Percentiles rank a stretch among this genome's conserved stretches.
Evolutionary conservation across 2,888 invertebrate genomes (phyloP).

Genomic region (Netelia virgata): DNA sequence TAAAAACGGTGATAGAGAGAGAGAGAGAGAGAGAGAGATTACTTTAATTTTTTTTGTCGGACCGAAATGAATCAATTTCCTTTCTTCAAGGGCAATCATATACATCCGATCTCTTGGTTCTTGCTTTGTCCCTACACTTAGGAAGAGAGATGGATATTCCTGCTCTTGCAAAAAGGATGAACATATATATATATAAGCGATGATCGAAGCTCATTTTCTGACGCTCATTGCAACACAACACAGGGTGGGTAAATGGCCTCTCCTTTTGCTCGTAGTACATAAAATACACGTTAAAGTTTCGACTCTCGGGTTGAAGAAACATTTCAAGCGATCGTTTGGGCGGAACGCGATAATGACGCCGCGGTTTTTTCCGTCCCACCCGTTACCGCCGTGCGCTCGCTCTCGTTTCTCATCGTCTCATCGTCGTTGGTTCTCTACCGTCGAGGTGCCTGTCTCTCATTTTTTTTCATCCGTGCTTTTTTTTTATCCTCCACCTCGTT

Average conservation of each 20-base stretch:
- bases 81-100: too few species aligned
- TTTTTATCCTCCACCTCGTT: slow-evolving; percentile 40
- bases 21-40: not conserved
- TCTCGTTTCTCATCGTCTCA: slow-evolving; percentile 58
- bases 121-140: too few species aligned
- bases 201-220: slow-evolving; percentile 34
- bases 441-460: not conserved
- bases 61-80: too few species aligned
- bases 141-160: too few species aligned
- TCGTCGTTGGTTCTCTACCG: slow-evolving; percentile 48
- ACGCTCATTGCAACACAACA: slow-evolving; percentile 7
- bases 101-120: too few species aligned
- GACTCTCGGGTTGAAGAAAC: slow-evolving; percentile 44
- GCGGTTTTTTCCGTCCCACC: slow-evolving; percentile 40
- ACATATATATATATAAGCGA: slow-evolving; percentile 20
- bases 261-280: slow-evolving; percentile 26
- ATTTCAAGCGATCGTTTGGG: slow-evolving; percentile 69
- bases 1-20: too few species aligned
- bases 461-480: not conserved
- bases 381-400: slow-evolving; percentile 2
- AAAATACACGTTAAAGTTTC: slow-evolving; percentile 11
- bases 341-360: slow-evolving; percentile 71
- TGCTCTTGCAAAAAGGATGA: too few species aligned
- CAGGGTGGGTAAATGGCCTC: slow-evolving; percentile 42
- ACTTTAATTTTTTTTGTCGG: too few species aligned